Conservation (phyloP, 2,888 invertebrate species). For the Lapara coniferarum region DNA sequence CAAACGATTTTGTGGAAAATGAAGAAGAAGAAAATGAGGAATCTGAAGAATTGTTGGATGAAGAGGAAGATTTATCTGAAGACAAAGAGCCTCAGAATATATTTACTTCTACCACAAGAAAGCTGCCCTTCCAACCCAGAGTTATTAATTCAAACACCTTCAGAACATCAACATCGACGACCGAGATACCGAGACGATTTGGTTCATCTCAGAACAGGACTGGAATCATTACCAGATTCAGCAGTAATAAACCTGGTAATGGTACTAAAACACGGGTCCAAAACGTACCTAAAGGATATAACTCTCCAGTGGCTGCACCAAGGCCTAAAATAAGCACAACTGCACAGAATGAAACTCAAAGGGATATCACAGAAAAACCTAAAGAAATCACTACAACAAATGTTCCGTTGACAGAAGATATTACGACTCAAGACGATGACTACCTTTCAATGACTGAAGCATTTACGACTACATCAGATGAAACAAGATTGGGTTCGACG, state of each 20-base stretch:
- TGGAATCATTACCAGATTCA: conserved; percentile 59
- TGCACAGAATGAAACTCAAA: conserved; percentile 40
- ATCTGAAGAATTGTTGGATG: conserved; percentile 47
- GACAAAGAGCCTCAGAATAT: conserved; percentile 49
- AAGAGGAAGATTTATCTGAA: conserved; percentile 53
- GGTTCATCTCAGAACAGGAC: conserved; percentile 61
- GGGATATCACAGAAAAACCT: conserved; percentile 39
- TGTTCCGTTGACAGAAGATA: conserved; percentile 45
- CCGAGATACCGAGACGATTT: conserved; percentile 64
- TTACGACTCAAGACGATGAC: conserved; percentile 67
- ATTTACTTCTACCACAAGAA: conserved; percentile 59
- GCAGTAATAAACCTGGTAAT: conserved; percentile 56
- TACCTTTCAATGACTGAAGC: conserved; percentile 65
- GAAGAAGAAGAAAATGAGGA: conserved; percentile 48
- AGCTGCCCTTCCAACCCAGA: conserved; percentile 65
- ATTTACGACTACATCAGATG: conserved; percentile 50
- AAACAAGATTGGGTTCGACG: conserved; percentile 53
- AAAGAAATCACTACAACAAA: conserved; percentile 49
- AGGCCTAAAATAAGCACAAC: conserved; percentile 34
- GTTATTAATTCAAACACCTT: conserved; percentile 73
- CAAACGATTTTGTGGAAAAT: conserved; percentile 50
- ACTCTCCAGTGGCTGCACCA: conserved; percentile 41
- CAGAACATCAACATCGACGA: conserved; percentile 71
- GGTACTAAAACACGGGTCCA: conserved; percentile 71
- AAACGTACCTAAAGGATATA: conserved; percentile 74